A percentile compares a stretch with the other conserved stretches of the same genome.
Conservation (phyloP, 64 coral and sea anemone species). For the Montipora sp. region DNA sequence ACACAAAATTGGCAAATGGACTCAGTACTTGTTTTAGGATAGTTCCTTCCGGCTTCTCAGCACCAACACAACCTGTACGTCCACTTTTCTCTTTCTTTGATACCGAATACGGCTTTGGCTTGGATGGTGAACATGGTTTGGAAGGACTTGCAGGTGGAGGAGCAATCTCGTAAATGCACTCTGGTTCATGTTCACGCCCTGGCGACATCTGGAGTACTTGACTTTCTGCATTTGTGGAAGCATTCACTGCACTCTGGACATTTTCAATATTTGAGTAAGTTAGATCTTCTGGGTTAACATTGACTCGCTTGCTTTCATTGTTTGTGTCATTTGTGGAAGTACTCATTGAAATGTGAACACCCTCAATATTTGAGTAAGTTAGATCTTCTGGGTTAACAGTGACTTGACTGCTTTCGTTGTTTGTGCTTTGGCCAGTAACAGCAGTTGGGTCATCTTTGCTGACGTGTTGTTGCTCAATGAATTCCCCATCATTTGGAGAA, state of each 20-base stretch:
- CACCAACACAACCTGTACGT: background rate
- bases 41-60: too few relatives aligned
- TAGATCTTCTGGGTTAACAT: background rate
- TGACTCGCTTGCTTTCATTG: background rate
- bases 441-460: background rate
- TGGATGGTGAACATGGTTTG: background rate
- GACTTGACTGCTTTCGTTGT: background rate
- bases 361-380: slow-evolving; percentile 8
- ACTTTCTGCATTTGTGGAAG: background rate
- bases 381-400: background rate
- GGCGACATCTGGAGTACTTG: background rate
- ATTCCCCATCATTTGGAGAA: background rate
- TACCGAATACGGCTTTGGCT: background rate
- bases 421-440: background rate
- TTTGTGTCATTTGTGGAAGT: too few relatives aligned
- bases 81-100: background rate
- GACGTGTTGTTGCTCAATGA: background rate
- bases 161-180: background rate
- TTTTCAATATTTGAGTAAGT: slow-evolving; percentile 5
- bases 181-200: background rate
- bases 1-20: too few relatives aligned
- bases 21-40: background rate
- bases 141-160: background rate
- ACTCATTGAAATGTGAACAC: background rate
- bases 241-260: too few relatives aligned